Evolutionary conservation across 2,113 vertebrate species (phyloP), one percentile per base, ranked within the genome.

Genomic region (Brachirus orientalis): DNA sequence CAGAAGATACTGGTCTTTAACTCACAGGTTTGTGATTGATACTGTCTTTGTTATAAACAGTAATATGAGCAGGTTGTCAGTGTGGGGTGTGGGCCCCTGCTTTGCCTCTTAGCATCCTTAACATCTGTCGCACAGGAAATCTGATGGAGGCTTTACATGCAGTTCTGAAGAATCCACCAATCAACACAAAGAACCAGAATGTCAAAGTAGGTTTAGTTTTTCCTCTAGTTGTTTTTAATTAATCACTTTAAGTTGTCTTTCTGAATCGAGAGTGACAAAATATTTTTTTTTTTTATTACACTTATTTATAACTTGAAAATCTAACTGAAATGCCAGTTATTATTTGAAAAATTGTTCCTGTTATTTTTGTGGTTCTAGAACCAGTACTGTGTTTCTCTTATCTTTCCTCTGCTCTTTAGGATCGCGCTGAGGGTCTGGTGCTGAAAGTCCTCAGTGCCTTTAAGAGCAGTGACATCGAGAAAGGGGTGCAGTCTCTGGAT

Each of bases 181-280:
- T 99, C 91, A 97, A 98, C 86, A 97, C 97, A 10, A 99, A 98
- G 93, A 99, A 96, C 90, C 98, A 99, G 83, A 95, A 94, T 0
- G 94, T 97, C 35, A 99, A 99, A 95, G 98, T 98, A 79, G 92
- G 87, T 68, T 55, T 35, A n/a, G n/a, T n/a, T n/a, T n/a, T n/a
- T n/a, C n/a, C n/a, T n/a, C n/a, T n/a, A n/a, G n/a, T n/a, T n/a
- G n/a, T n/a, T n/a, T n/a, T n/a, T n/a, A n/a, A n/a, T n/a, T n/a
- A n/a, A n/a, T n/a, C n/a, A n/a, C n/a, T n/a, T n/a, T n/a, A n/a
- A n/a, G n/a, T n/a, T n/a, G n/a, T n/a, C n/a, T n/a, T n/a, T n/a
- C n/a, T n/a, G n/a, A n/a, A n/a, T n/a, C n/a, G n/a, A n/a, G n/a
- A n/a, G n/a, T n/a, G n/a, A n/a, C n/a, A n/a, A n/a, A n/a, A n/a